A percentile compares a stretch with the other conserved stretches of the same genome.
Evolutionary conservation across 2,113 vertebrate genomes (phyloP).

Genomic region (Etia nguti): DNA sequence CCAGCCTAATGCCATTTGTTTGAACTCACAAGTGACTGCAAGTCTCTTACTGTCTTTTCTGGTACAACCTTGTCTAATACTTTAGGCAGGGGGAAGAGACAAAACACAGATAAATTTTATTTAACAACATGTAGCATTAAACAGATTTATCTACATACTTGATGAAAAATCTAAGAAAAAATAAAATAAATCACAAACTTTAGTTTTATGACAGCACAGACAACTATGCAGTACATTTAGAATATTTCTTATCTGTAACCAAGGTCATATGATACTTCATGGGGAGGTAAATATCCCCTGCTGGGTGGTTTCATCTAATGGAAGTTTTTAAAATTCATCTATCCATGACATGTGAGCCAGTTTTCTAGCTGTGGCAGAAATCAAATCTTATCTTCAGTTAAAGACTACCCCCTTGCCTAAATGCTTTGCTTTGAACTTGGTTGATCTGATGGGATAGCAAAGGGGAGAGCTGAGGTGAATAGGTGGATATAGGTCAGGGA

Average conservation of each 20-base stretch:
- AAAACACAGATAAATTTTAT: too few species aligned
- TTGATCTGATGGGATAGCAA: constrained; percentile 24
- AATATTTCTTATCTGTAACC: constrained; percentile 37
- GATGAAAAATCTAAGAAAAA: neutral
- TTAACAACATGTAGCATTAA: neutral
- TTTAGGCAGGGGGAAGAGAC: too few species aligned
- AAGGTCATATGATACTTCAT: constrained; percentile 49
- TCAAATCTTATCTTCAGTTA: constrained; percentile 59
- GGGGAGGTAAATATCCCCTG: neutral
- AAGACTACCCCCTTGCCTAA: neutral
- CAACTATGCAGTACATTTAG: neutral
- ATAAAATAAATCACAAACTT: neutral
- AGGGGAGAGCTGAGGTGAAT: neutral
- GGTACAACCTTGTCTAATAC: too few species aligned
- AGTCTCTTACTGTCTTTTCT: too few species aligned
- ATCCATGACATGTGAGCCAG: constrained; percentile 45
- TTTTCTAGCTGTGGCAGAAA: constrained; percentile 51
- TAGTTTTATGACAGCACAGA: neutral
- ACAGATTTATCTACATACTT: neutral
- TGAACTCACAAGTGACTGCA: too few species aligned
- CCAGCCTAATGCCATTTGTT: too few species aligned
- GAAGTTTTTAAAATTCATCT: constrained; percentile 51
- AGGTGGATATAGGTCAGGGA: neutral
- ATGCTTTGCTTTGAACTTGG: constrained; percentile 40
- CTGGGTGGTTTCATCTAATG: constrained; percentile 31